These are phyloP conservation scores for Drosophila mimetica DNA, from an alignment of 2,888 invertebrate species.

Conservation along the genomic window DNA sequence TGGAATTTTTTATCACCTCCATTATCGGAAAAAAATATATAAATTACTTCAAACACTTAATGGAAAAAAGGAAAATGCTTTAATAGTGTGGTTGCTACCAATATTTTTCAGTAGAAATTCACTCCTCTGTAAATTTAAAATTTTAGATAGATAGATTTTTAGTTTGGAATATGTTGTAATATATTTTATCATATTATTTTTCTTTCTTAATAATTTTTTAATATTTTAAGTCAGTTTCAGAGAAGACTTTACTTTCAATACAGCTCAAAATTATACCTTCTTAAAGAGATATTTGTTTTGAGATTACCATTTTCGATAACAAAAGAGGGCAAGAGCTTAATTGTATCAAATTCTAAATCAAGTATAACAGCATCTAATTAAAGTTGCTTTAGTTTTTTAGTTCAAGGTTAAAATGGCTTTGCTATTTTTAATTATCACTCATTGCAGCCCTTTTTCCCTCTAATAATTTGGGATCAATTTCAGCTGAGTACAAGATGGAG, in stretches of 20 bases:
- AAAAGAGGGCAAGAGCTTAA: neutral
- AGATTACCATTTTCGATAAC: neutral
- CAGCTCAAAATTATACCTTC: neutral
- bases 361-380: neutral
- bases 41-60: slow-evolving; percentile 1
- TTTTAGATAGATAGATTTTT: too few species aligned
- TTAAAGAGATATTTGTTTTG: neutral
- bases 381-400: neutral
- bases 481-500: neutral
- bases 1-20: neutral
- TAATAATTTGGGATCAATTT: slow-evolving; percentile 20
- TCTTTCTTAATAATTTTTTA: neutral
- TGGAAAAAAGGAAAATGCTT: neutral
- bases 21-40: slow-evolving; percentile 3
- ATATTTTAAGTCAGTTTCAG: too few species aligned
- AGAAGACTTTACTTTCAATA: too few species aligned
- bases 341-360: neutral
- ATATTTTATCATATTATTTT: neutral
- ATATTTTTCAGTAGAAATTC: neutral
- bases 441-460: neutral
- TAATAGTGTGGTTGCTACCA: neutral
- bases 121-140: neutral
- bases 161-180: too few species aligned
- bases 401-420: neutral
- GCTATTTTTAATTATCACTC: slow-evolving; percentile 2